These are phyloP conservation scores for Gambusia affinis DNA, from an alignment of 2,113 vertebrate genomes.

Conservation along the genomic window DNA sequence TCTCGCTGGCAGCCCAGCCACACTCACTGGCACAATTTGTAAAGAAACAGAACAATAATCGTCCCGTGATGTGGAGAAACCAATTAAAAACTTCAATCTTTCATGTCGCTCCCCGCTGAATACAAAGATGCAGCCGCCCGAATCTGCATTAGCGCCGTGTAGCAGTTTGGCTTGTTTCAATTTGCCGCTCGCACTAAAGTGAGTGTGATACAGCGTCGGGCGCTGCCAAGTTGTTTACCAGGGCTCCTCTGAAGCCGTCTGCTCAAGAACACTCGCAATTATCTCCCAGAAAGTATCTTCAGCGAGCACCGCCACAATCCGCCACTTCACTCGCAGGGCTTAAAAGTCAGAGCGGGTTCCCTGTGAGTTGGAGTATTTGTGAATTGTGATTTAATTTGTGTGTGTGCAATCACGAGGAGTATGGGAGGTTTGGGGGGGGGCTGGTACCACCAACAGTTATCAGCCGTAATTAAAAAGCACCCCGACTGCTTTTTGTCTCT, in stretches of 20 bases:
- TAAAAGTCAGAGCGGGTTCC: conserved; percentile 64
- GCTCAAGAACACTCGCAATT: conserved; percentile 76
- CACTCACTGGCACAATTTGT: conserved; percentile 58
- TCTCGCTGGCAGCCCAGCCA: conserved; percentile 50
- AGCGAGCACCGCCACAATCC: conserved; percentile 52
- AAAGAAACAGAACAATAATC: conserved; percentile 73
- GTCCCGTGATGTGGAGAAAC: conserved; percentile 75
- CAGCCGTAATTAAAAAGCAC: conserved; percentile 71
- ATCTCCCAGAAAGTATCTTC: conserved; percentile 70
- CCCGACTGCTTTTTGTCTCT: conserved; percentile 59
- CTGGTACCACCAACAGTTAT: conserved; percentile 68
- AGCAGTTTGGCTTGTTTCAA: conserved; percentile 71
- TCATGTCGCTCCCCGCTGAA: conserved; percentile 77
- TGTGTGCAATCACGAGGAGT: conserved; percentile 50
- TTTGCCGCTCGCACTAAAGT: conserved; percentile 67
- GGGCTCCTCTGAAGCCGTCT: conserved; percentile 61
- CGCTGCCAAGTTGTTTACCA: conserved; percentile 74
- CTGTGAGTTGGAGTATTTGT: conserved; percentile 66
- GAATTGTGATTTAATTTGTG: conserved; percentile 71
- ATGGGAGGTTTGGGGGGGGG: conserved; percentile 20
- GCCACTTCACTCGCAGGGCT: conserved; percentile 65
- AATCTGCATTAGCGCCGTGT: conserved; percentile 65
- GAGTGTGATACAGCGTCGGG: conserved; percentile 60
- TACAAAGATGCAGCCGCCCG: conserved; percentile 66
- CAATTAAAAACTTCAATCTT: conserved; percentile 82